Conservation (phyloP, 2,797 vertebrate genomes). For the Hydrophis major region DNA sequence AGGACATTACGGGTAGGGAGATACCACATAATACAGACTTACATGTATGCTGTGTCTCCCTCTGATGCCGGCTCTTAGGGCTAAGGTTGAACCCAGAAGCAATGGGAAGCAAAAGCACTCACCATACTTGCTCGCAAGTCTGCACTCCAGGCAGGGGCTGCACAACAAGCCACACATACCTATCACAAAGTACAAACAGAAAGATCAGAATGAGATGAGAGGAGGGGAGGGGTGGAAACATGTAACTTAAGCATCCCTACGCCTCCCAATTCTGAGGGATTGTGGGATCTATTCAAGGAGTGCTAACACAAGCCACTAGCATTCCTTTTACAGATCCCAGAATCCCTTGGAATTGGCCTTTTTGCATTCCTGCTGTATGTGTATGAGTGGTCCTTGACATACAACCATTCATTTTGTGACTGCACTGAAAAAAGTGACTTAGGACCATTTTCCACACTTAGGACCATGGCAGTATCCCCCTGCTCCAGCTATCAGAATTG, state of each 20-base stretch:
- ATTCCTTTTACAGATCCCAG: not conserved
- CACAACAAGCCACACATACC: slow-evolving; percentile 76
- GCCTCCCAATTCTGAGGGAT: not conserved
- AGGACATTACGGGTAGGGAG: not conserved
- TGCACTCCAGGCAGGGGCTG: slow-evolving; percentile 79
- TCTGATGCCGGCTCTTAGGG: slow-evolving; percentile 81
- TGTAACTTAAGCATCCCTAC: not conserved
- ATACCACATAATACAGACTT: slow-evolving; percentile 49
- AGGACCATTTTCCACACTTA: not conserved
- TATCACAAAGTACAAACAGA: slow-evolving; percentile 57
- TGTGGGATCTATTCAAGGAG: not conserved
- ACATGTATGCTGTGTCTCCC: slow-evolving; percentile 85
- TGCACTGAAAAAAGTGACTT: not conserved
- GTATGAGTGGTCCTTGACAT: not conserved
- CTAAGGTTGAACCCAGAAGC: slow-evolving; percentile 81
- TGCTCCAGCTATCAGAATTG: not conserved
- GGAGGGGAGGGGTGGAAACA: not conserved
- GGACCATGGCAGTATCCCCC: not conserved
- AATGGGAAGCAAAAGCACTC: slow-evolving; percentile 82
- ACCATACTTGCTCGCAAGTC: slow-evolving; percentile 78
- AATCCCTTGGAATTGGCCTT: not conserved
- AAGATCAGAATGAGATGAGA: not conserved
- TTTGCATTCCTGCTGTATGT: not conserved
- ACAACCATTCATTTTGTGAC: not conserved
- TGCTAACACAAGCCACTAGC: not conserved